A percentile compares a stretch with the other conserved stretches of the same genome.
Conservation (phyloP, 2,113 vertebrate species). For the Bubo blakistoni region DNA sequence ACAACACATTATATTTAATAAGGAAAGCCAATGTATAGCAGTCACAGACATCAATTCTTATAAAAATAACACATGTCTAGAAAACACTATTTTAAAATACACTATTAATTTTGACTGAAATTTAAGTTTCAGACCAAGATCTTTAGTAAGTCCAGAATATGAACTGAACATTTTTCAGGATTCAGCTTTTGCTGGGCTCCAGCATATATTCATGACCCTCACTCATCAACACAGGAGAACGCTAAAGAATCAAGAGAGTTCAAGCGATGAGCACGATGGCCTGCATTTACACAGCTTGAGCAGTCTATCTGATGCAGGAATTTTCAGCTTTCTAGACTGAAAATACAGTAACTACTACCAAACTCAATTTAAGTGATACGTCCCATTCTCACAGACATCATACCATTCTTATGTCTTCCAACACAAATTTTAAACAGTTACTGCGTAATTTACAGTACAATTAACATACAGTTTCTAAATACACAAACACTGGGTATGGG, state of each 20-base stretch:
- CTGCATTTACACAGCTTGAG: neutral
- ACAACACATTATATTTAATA: neutral
- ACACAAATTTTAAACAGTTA: neutral
- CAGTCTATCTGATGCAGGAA: neutral
- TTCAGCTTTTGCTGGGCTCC: neutral
- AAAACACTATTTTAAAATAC: neutral
- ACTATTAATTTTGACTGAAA: neutral
- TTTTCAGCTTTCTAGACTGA: neutral
- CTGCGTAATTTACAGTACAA: neutral
- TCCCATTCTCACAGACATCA: neutral
- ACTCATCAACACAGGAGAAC: neutral
- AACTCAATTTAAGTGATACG: neutral
- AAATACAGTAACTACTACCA: neutral
- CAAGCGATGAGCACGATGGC: neutral
- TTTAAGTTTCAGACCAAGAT: neutral
- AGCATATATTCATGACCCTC: neutral
- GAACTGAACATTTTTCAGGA: neutral
- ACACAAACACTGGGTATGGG: neutral
- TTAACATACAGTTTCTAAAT: neutral
- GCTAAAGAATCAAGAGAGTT: neutral
- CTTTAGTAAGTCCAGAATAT: neutral
- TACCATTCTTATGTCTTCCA: neutral
- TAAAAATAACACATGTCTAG: neutral
- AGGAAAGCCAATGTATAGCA: neutral
- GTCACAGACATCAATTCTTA: neutral